Base-by-base conservation (phyloP, 2,113 vertebrate species). In the Callaeas wilsoni region DNA sequence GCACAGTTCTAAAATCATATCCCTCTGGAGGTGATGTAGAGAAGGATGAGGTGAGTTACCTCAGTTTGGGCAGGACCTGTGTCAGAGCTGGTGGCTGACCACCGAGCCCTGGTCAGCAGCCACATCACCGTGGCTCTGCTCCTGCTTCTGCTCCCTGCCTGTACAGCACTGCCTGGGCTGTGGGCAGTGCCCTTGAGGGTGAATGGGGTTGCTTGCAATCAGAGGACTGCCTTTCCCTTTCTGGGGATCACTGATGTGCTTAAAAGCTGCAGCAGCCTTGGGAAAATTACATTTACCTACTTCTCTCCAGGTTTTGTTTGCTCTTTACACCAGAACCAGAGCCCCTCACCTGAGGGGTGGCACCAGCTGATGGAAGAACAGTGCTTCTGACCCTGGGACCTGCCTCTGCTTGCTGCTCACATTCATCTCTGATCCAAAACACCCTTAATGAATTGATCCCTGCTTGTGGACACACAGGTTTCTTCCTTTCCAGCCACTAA, bases 301-400 rank as follows among this genome's bases (percentile, higher is more conserved):
- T 84, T 71, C 47, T 47, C 21, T 18, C 37, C 35, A 10, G 39
- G 19, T 29, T 75, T 78, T 63, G 12, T 74, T 78, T 27, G 41
- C 59, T 91, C 26, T 91, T 85, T 56, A 52, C 29, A 62, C 4
- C 35, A 73, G 20, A 50, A 55, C 7, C 42, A 71, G 46, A 52
- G 33, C 6, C 13, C 7, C 25, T 81, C 37, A 56, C 18, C 23
- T 0, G 0, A 33, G 12, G 19, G 9, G 41, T 30, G 27, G 32
- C 41, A n/a, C 9, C 27, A 69, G 62, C 32, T 68, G 55, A 57
- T 15, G 21, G 46, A 63, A 82, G 22, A 60, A 7, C 21, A 64
- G 12, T 17, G 44, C 19, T 77, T 56, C 35, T 1, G 0, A 22
- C 12, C 13, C 33, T 41, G n/a, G 9, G 7, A 39, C n/a, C 42